phyloP scores from a whole-genome alignment of 2,113 vertebrate species.

The Ammodytes marinus region DNA sequence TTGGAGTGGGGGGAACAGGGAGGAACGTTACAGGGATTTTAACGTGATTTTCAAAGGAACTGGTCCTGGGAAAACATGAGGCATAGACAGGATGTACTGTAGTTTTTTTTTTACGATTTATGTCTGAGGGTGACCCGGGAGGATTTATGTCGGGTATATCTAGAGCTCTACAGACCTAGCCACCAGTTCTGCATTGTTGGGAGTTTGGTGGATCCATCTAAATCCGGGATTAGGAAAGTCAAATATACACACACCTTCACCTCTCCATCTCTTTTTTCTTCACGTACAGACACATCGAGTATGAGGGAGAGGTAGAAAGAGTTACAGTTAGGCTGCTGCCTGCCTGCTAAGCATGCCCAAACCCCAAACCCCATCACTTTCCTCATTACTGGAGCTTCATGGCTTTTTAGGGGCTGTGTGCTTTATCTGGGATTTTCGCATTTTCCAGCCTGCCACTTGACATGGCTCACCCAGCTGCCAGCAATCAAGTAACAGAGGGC shows the following conservation, averaged over 20 bases:
- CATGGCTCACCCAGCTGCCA: conserved; percentile 77
- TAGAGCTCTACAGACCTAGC: conserved; percentile 67
- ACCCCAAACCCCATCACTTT: conserved; percentile 80
- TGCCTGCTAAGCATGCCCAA: conserved; percentile 73
- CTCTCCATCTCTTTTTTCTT: conserved; percentile 50
- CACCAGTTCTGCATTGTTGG: conserved; percentile 76
- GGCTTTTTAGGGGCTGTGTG: conserved; percentile 78
- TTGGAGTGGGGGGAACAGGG: conserved; percentile 18
- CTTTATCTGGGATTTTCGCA: conserved; percentile 85
- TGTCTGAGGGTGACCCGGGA: conserved; percentile 65
- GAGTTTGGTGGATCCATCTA: conserved; percentile 68
- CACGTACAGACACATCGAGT: conserved; percentile 53
- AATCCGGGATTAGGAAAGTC: conserved; percentile 84
- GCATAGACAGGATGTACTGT: conserved; percentile 56
- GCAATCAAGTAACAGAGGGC: conserved; percentile 77
- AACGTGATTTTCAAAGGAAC: conserved; percentile 48
- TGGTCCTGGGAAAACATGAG: conserved; percentile 52
- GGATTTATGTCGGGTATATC: conserved; percentile 59
- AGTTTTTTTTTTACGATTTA: conserved; percentile 62
- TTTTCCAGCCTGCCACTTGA: conserved; percentile 80
- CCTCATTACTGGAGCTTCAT: conserved; percentile 83
- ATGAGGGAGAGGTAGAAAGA: conserved; percentile 41
- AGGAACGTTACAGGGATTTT: conserved; percentile 35
- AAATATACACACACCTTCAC: conserved; percentile 77
- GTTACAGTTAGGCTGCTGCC: conserved; percentile 49